A percentile compares a stretch with the other conserved stretches of the same genome.
Evolutionary conservation across 2,797 vertebrate genomes (phyloP).

Genomic region (Ceyx erithaca): DNA sequence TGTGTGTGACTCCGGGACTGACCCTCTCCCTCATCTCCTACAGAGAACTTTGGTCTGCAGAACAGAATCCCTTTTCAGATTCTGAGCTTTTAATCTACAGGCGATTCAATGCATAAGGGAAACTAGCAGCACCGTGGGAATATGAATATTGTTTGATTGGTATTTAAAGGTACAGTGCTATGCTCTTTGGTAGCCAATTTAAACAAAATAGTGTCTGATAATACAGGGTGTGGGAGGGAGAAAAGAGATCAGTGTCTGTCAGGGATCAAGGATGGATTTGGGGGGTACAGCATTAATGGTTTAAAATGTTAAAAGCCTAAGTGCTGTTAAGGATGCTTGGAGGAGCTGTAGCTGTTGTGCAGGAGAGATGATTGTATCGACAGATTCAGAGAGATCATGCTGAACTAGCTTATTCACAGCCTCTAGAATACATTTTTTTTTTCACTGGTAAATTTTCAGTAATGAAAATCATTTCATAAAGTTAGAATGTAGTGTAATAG

Average conservation of each 20-base stretch:
- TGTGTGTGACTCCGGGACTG: constrained; percentile 75
- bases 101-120: constrained; percentile 62
- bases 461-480: neutral
- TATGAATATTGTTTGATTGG: constrained; percentile 75
- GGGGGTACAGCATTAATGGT: constrained; percentile 32
- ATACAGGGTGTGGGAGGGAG: constrained; percentile 38
- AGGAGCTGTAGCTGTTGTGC: constrained; percentile 34
- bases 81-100: constrained; percentile 72
- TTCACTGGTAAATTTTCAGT: constrained; percentile 17
- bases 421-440: neutral
- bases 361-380: neutral
- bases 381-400: constrained; percentile 19
- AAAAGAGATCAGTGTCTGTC: constrained; percentile 23
- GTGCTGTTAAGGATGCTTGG: constrained; percentile 19
- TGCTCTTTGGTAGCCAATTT: constrained; percentile 54
- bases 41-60: constrained; percentile 75
- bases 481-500: neutral
- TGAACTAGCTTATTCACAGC: neutral
- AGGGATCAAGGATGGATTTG: constrained; percentile 33
- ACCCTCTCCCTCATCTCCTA: constrained; percentile 70
- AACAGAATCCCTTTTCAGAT: constrained; percentile 68
- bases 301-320: constrained; percentile 19
- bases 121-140: constrained; percentile 68
- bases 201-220: constrained; percentile 54
- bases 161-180: constrained; percentile 72